A percentile compares a stretch with the other conserved stretches of the same genome.
These are phyloP conservation scores for Geodia barretti DNA, from an alignment of 37 sponge, comb jelly and placozoan species.

Conservation along the genomic window DNA sequence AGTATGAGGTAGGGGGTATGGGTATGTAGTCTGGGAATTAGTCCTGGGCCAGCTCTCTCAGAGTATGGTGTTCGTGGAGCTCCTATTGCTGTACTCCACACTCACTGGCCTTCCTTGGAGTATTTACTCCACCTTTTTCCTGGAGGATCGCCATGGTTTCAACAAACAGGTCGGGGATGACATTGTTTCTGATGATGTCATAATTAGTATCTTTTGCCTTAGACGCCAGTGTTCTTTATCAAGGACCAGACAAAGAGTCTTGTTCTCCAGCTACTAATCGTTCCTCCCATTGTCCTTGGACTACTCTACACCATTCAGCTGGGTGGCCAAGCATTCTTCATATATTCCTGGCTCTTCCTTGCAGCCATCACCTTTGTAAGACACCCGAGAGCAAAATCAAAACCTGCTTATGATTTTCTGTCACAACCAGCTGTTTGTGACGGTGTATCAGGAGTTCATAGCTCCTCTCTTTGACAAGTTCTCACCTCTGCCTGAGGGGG, in stretches of 20 bases:
- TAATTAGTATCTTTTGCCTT: neutral
- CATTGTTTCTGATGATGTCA: constrained; percentile 1
- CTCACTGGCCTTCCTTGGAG: constrained; percentile 83
- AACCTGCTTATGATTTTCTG: no score
- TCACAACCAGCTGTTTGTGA: constrained; percentile 56
- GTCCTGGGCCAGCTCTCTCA: constrained; percentile 60
- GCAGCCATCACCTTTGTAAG: constrained; percentile 61
- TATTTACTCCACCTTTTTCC: constrained; percentile 79
- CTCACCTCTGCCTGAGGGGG: constrained; percentile 88
- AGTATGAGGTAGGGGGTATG: constrained; percentile 53
- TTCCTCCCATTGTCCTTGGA: constrained; percentile 33
- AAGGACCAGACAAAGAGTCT: constrained; percentile 83
- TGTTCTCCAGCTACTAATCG: constrained; percentile 52
- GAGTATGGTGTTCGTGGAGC: constrained; percentile 58
- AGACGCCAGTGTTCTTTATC: constrained; percentile 86
- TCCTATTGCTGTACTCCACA: constrained; percentile 31
- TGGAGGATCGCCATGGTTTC: constrained; percentile 97
- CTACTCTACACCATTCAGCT: constrained; percentile 78
- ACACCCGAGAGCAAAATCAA: no score
- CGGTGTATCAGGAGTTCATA: constrained; percentile 90
- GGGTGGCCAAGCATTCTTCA: constrained; percentile 94
- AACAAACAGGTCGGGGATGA: constrained; percentile 82
- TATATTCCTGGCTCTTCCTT: constrained; percentile 91
- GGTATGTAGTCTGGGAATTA: neutral
- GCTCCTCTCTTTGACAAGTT: constrained; percentile 97